Percentiles rank a stretch among this genome's conserved stretches.
Evolutionary conservation across 1,140 invertebrate genomes (phyloP).

Genomic region (Brachionus koreanus): DNA sequence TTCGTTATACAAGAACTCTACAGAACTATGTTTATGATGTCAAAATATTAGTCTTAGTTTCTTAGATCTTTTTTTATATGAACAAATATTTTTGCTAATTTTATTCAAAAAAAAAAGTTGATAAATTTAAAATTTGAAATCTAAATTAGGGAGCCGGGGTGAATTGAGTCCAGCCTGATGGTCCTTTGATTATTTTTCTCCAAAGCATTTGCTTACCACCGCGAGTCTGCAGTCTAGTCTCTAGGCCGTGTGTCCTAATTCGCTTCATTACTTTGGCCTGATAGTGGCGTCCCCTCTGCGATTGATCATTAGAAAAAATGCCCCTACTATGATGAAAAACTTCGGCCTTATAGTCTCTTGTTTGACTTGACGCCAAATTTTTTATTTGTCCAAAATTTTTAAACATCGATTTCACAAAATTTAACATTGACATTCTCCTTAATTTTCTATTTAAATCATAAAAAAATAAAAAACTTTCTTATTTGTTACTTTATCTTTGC

Average conservation of each 20-base stretch:
- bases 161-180: background rate
- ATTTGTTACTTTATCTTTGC: too few relatives aligned
- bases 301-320: background rate
- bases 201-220: slow-evolving; percentile 42
- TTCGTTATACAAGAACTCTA: background rate
- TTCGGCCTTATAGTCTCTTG: slow-evolving; percentile 11
- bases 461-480: too few relatives aligned
- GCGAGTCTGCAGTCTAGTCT: background rate
- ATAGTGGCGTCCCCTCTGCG: slow-evolving; percentile 28
- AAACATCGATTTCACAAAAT: background rate
- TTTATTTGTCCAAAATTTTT: background rate
- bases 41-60: background rate
- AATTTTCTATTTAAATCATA: too few relatives aligned
- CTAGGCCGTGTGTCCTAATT: slow-evolving; percentile 20
- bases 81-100: background rate
- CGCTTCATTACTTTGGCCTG: slow-evolving; percentile 17
- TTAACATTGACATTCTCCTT: background rate
- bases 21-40: background rate
- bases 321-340: slow-evolving; percentile 22
- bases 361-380: background rate
- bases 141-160: background rate
- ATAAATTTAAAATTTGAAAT: background rate
- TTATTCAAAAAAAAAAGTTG: background rate
- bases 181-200: slow-evolving; percentile 34
- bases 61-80: background rate